Conservation (phyloP, 2,888 invertebrate species). For the Panopea generosa region DNA sequence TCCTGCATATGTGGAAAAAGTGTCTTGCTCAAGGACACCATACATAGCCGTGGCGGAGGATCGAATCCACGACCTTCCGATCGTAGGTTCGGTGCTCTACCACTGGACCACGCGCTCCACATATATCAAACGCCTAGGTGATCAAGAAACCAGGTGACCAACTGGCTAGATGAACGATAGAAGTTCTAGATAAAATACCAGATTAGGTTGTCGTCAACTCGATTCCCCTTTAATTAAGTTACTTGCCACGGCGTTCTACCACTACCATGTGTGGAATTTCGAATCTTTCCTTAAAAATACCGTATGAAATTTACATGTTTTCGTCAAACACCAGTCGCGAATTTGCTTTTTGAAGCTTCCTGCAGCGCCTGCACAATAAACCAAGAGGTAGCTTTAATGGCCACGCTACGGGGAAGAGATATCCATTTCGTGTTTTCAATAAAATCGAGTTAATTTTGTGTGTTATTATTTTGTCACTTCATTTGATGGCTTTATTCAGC, state of each 20-base stretch:
- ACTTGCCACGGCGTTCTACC: background rate
- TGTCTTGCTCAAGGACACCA: too few species aligned
- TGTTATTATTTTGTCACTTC: constrained; percentile 43
- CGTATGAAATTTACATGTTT: background rate
- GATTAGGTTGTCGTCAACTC: too few species aligned
- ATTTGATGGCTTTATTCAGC: constrained; percentile 41
- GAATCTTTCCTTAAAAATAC: background rate
- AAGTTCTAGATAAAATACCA: too few species aligned
- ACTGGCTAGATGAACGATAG: too few species aligned
- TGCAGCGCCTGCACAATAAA: constrained; percentile 2
- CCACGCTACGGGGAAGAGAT: constrained; percentile 3
- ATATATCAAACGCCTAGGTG: too few species aligned
- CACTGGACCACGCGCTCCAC: too few species aligned
- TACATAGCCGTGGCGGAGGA: too few species aligned
- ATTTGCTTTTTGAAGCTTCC: background rate
- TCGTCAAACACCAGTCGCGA: background rate
- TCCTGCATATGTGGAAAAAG: too few species aligned
- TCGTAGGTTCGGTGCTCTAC: too few species aligned
- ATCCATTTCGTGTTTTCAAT: constrained; percentile 25
- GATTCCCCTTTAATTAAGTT: constrained; percentile 5
- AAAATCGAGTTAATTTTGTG: constrained; percentile 18
- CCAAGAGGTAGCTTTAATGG: constrained; percentile 1
- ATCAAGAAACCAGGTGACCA: too few species aligned
- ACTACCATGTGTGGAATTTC: background rate
- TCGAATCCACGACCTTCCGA: too few species aligned